phyloP scores from a whole-genome alignment of 2,113 vertebrate species.

The human (Homo sapiens) region DNA sequence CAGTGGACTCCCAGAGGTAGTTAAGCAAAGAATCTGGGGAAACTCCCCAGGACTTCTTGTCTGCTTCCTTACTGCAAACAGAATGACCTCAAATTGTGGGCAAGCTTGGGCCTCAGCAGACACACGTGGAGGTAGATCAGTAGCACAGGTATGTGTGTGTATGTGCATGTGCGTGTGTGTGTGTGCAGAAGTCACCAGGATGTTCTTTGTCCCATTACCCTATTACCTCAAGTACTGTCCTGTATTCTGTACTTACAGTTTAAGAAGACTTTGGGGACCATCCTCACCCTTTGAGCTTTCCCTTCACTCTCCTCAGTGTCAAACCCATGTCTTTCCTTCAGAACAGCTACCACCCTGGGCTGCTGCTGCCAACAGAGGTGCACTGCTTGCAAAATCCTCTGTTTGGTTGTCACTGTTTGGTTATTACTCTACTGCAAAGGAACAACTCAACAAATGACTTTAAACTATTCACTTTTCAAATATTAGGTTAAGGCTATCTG shows the following conservation, averaged over 20 bases:
- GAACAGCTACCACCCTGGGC: not conserved
- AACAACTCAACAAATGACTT: slow-evolving; percentile 73
- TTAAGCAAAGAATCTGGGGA: not conserved
- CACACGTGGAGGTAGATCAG: not conserved
- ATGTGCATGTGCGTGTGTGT: not conserved
- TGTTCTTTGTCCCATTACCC: not conserved
- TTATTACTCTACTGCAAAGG: slow-evolving; percentile 68
- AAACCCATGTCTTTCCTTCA: slow-evolving; percentile 14
- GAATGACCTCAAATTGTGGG: not conserved
- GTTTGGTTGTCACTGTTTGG: slow-evolving; percentile 72
- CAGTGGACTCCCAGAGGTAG: not conserved
- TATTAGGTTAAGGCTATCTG: slow-evolving; percentile 80
- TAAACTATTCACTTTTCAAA: slow-evolving; percentile 81
- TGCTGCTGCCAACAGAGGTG: slow-evolving; percentile 27
- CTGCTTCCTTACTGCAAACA: not conserved
- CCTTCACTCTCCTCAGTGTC: not conserved
- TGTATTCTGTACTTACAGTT: not conserved
- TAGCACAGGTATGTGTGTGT: not conserved
- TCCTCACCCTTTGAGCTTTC: not conserved
- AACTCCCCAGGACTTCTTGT: not conserved
- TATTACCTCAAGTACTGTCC: not conserved
- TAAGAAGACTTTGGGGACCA: not conserved
- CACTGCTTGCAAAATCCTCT: slow-evolving; percentile 71
- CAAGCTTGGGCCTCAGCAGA: not conserved
- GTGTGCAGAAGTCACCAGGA: not conserved